phyloP scores from a whole-genome alignment of 2,888 invertebrate genomes.

The Acronicta psi region DNA sequence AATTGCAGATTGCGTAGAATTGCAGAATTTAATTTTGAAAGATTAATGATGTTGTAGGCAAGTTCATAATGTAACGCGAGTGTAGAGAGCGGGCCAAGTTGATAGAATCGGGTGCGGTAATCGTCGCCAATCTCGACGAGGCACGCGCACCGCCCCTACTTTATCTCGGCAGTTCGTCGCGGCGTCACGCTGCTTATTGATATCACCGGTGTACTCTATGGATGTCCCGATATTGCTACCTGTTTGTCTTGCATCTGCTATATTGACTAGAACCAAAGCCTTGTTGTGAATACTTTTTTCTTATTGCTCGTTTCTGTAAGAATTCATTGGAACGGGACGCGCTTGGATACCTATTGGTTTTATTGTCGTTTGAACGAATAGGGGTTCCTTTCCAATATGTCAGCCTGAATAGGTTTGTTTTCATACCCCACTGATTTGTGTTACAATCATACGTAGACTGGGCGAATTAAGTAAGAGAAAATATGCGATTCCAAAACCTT shows the following conservation, averaged over 20 bases:
- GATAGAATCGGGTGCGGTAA: constrained; percentile 70
- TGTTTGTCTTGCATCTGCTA: constrained; percentile 78
- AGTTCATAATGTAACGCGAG: constrained; percentile 41
- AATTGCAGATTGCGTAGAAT: constrained; percentile 29
- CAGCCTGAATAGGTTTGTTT: constrained; percentile 64
- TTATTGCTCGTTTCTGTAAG: constrained; percentile 71
- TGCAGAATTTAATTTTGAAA: constrained; percentile 45
- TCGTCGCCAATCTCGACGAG: constrained; percentile 68
- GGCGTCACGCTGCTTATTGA: constrained; percentile 71
- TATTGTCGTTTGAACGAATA: constrained; percentile 65
- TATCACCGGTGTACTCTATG: constrained; percentile 72
- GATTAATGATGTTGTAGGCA: constrained; percentile 50
- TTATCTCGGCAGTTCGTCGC: constrained; percentile 64
- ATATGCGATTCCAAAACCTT: constrained; percentile 47
- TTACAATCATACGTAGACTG: constrained; percentile 47
- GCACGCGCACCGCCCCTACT: constrained; percentile 70
- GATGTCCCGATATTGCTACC: constrained; percentile 77
- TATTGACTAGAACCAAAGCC: constrained; percentile 71
- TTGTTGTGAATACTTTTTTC: constrained; percentile 69
- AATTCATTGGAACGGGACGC: constrained; percentile 68
- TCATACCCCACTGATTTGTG: constrained; percentile 64
- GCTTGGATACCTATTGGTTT: constrained; percentile 69
- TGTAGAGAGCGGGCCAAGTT: constrained; percentile 28
- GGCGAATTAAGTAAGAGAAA: constrained; percentile 54
- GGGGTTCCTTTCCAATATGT: constrained; percentile 64